Evolutionary conservation across 2,888 invertebrate species (phyloP), one percentile per base, ranked within the genome.

Genomic region (Chalcis sispes): DNA sequence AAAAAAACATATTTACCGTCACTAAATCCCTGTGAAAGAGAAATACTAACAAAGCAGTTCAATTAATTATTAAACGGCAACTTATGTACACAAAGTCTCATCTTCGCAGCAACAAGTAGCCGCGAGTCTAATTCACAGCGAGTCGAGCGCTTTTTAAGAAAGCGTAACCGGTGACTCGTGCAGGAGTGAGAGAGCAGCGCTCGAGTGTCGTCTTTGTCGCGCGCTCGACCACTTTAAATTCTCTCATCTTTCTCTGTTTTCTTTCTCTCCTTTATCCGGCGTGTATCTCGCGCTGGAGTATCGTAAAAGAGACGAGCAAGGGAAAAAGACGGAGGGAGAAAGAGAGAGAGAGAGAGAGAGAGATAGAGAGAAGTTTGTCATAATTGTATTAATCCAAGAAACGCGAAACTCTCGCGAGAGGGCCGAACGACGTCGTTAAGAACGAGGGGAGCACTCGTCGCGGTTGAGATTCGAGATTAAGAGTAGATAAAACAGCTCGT

Each of bases 401-500:
- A 50, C 25, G n/a, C 15, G 48, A n/a, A 15, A n/a, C n/a, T n/a
- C n/a, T n/a, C n/a, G n/a, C n/a, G 61, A n/a, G 2, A 18, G 13
- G 27, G 69, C 56, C 70, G 56, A 80, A 82, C 79, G 80, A 79
- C 79, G 77, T 79, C 81, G 79, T 83, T 79, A 82, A 81, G 71
- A 69, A 65, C 59, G 65, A 58, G n/a, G n/a, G n/a, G n/a, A n/a
- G n/a, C n/a, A n/a, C n/a, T n/a, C n/a, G n/a, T n/a, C n/a, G 46
- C 58, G 62, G 67, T n/a, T n/a, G n/a, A 71, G 72, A 80, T 77
- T 74, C 73, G 61, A 80, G 79, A 80, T 80, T 80, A 78, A 80
- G 76, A 77, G 69, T 56, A 64, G 78, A 80, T 82, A 80, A 81
- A 80, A 79, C 77, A 77, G 75, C 69, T 76, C 75, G 75, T 79